Evolutionary conservation across 2,888 invertebrate genomes (phyloP), one percentile per base, ranked within the genome.

Genomic region (Lochmaea crataegi): DNA sequence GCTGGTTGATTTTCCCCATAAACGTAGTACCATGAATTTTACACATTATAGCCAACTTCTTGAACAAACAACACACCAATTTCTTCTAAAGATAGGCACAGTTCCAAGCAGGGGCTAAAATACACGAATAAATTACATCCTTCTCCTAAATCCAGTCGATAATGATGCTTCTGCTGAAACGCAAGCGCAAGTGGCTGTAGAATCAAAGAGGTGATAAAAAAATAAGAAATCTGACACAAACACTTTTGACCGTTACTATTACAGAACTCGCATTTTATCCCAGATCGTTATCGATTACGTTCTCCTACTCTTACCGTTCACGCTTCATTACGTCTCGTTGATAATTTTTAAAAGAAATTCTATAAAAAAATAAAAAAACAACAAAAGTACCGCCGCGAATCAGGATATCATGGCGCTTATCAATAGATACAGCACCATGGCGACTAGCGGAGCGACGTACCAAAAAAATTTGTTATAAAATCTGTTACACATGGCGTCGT

Each of bases 361-460:
- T 77, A 85, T 79, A 80, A 84, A 84, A 75, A 84, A 86, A 83
- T 85, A 86, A 77, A 86, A 85, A 75, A 84, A 86, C 80, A 86
- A 77, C 76, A 86, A 83, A 80, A 86, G 80, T 58, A 86, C 87
- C 86, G 90, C 90, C 84, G 90, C 90, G 83, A 87, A 90, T 91
- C 91, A 91, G 87, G 91, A 91, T 81, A 90, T 84, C 85, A 89
- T 87, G 16, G 90, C 89, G 81, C 89, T 88, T 80, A 92, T 85
- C 80, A 91, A 85, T 87, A 90, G 88, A 89, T 90, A 92, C 51
- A 91, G 85, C 79, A 90, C 86, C 79, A 89, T 90, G 75, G 90
- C 86, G 63, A 89, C 86, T 78, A 92, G 83, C 53, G 91, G 91
- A 76, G 89, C 88, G n/a, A 90, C 86, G 76, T 90, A 88, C 76